Evolutionary conservation across 2,797 vertebrate genomes (phyloP).

Genomic region (Sebastes oblongus): DNA sequence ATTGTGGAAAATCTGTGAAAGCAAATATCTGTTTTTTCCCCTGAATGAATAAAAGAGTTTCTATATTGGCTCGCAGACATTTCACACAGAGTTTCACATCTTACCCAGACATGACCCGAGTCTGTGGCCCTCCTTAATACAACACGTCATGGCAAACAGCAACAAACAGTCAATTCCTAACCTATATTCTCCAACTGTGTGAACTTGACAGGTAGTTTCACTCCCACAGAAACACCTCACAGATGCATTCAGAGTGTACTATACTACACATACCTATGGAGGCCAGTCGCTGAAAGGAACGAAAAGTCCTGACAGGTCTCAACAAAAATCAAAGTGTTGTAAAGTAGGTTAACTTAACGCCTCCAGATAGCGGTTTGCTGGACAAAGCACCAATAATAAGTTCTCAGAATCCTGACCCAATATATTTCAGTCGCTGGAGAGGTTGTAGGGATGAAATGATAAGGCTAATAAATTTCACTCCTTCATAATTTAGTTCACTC

Average conservation of each 20-base stretch:
- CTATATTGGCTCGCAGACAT: neutral
- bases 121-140: neutral
- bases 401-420: neutral
- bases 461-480: neutral
- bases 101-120: conserved; percentile 14
- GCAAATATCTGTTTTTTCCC: neutral
- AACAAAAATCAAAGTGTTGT: conserved; percentile 62
- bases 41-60: conserved; percentile 7
- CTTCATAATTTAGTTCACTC: conserved; percentile 33
- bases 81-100: neutral
- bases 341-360: conserved; percentile 54
- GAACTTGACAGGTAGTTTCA: conserved; percentile 26
- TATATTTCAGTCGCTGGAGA: neutral
- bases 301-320: conserved; percentile 68
- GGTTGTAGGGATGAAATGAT: conserved; percentile 6
- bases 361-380: conserved; percentile 4
- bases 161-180: neutral
- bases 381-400: conserved; percentile 19
- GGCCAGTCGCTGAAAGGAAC: conserved; percentile 71
- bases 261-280: conserved; percentile 60
- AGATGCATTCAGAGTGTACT: conserved; percentile 42
- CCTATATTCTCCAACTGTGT: neutral
- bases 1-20: conserved; percentile 34
- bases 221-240: conserved; percentile 21
- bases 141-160: conserved; percentile 6